phyloP scores from a whole-genome alignment of 2,888 invertebrate genomes.

The Sminthurides aquaticus region DNA sequence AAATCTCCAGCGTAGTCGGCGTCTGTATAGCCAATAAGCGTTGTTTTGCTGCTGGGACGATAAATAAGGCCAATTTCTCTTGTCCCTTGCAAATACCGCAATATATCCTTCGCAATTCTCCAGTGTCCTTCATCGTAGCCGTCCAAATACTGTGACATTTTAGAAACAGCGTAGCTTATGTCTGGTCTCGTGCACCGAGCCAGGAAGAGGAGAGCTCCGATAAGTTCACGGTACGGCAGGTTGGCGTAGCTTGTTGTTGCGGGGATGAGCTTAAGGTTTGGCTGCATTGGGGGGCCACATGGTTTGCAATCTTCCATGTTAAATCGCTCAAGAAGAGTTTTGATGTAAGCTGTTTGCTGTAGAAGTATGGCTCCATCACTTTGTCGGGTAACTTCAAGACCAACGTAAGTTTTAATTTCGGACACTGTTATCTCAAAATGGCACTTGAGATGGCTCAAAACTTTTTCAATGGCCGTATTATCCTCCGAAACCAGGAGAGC shows the following conservation, averaged over 20 bases:
- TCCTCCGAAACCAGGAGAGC: slow-evolving; percentile 9
- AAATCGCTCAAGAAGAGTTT: not conserved
- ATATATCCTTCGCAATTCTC: slow-evolving; percentile 29
- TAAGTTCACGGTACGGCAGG: slow-evolving; percentile 29
- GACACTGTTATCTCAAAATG: not conserved
- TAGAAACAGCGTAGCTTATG: too few species aligned
- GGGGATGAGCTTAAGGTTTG: not conserved
- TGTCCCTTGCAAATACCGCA: slow-evolving; percentile 29
- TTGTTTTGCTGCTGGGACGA: not conserved
- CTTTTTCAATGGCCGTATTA: not conserved
- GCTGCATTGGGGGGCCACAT: slow-evolving; percentile 1
- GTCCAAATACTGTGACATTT: slow-evolving; percentile 34
- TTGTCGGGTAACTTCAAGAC: too few species aligned
- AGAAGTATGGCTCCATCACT: too few species aligned
- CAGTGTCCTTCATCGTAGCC: slow-evolving; percentile 31
- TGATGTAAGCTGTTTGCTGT: too few species aligned
- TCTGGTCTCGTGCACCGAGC: slow-evolving; percentile 35
- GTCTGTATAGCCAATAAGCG: slow-evolving; percentile 28
- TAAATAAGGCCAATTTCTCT: not conserved
- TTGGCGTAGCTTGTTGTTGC: not conserved
- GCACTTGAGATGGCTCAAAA: not conserved
- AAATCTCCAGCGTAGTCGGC: slow-evolving; percentile 34
- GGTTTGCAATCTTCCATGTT: slow-evolving; percentile 5
- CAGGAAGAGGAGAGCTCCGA: slow-evolving; percentile 40
- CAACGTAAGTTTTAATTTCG: not conserved